Conservation (phyloP, 2,888 invertebrate genomes). For the Cataglyphis altisquamis region DNA sequence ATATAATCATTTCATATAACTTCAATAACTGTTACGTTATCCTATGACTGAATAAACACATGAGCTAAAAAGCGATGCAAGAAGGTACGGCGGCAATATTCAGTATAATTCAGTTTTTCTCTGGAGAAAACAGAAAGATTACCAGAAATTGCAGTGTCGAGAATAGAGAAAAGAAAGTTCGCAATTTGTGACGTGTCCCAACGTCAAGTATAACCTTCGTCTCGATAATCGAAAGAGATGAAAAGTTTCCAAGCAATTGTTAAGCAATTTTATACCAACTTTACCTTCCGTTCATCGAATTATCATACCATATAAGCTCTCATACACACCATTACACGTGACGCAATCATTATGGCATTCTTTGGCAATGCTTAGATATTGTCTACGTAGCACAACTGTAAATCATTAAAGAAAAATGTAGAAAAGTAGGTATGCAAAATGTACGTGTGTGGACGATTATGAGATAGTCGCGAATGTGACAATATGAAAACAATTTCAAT, state of each 20-base stretch:
- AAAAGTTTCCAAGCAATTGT: slow-evolving; percentile 62
- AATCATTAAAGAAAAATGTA: slow-evolving; percentile 9
- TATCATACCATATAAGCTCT: slow-evolving; percentile 48
- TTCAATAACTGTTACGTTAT: slow-evolving; percentile 32
- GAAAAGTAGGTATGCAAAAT: not conserved
- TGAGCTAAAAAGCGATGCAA: slow-evolving; percentile 18
- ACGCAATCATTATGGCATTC: slow-evolving; percentile 50
- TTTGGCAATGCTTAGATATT: slow-evolving; percentile 31
- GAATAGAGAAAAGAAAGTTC: slow-evolving; percentile 54
- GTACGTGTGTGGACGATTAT: not conserved
- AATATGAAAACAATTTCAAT: slow-evolving; percentile 3
- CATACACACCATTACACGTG: slow-evolving; percentile 21
- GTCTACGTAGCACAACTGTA: not conserved
- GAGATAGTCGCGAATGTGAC: not conserved
- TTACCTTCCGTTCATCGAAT: slow-evolving; percentile 51
- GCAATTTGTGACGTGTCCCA: slow-evolving; percentile 55
- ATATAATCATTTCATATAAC: slow-evolving; percentile 26
- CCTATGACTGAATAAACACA: slow-evolving; percentile 22
- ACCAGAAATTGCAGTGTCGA: slow-evolving; percentile 52
- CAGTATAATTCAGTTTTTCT: slow-evolving; percentile 24
- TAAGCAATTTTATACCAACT: slow-evolving; percentile 53
- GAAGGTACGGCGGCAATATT: slow-evolving; percentile 29
- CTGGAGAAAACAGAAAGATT: slow-evolving; percentile 56
- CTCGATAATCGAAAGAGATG: slow-evolving; percentile 50
- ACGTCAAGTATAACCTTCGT: slow-evolving; percentile 57